A percentile compares a stretch with the other conserved stretches of the same genome.
phyloP scores from a whole-genome alignment of 2,888 invertebrate genomes.

The Lucinisca nassula region DNA sequence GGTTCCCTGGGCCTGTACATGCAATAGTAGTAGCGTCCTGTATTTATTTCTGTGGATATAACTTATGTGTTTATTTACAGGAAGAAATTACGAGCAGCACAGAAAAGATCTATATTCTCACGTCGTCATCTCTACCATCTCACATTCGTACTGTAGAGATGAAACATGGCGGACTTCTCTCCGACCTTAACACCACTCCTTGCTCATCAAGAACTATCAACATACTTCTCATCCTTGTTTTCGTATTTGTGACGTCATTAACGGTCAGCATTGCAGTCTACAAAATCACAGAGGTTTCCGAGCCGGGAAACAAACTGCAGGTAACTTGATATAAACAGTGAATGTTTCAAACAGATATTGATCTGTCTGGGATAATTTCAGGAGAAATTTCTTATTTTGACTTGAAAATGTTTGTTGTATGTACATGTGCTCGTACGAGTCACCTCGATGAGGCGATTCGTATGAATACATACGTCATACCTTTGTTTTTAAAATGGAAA shows the following conservation, averaged over 20 bases:
- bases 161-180: neutral
- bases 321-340: neutral
- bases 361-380: too few relatives aligned
- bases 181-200: neutral
- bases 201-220: neutral
- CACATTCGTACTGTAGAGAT: neutral
- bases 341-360: too few relatives aligned
- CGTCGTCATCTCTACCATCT: neutral
- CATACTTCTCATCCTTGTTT: neutral
- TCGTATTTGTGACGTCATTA: neutral
- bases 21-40: too few relatives aligned
- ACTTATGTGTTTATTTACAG: neutral
- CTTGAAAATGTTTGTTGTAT: too few relatives aligned
- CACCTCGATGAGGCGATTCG: too few relatives aligned
- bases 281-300: neutral
- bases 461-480: too few relatives aligned
- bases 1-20: too few relatives aligned
- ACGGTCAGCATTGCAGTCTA: neutral
- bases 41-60: too few relatives aligned
- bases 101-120: neutral
- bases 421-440: too few relatives aligned
- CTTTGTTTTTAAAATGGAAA: too few relatives aligned
- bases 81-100: neutral
- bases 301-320: neutral
- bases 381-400: too few relatives aligned